Evolutionary conservation across 35 echinoderm and acorn worm species (phyloP).

Genomic region (Heliocidaris tuberculata): DNA sequence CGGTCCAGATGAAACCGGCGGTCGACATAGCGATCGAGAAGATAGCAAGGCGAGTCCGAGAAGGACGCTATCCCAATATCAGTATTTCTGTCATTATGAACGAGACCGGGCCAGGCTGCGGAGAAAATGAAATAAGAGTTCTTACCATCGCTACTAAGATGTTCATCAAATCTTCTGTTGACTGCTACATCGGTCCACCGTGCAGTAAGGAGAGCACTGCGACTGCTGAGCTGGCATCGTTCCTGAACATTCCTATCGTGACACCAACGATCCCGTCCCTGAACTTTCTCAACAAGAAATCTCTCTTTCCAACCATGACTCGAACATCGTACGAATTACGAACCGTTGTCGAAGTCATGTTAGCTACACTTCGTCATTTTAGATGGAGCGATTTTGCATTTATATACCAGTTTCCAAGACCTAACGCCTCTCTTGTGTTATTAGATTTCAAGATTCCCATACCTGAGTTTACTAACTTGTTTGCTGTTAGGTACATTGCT

Average conservation of each 20-base stretch:
- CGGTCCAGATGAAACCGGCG: conserved; percentile 55
- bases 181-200: conserved; percentile 30
- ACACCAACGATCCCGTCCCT: background rate
- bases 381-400: conserved; percentile 12
- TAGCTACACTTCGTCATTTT: background rate
- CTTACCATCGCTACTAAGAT: background rate
- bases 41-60: background rate
- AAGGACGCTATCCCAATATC: background rate
- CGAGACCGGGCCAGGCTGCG: background rate
- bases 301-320: background rate
- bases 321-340: background rate
- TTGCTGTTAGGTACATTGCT: background rate
- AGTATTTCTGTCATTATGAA: conserved; percentile 3
- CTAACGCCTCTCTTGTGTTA: background rate
- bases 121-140: background rate
- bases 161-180: background rate
- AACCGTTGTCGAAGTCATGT: background rate
- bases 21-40: conserved; percentile 76
- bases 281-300: background rate
- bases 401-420: background rate
- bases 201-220: background rate
- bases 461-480: background rate
- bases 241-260: background rate
- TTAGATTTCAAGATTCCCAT: conserved; percentile 8
- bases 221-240: background rate